Evolutionary conservation across 2,888 invertebrate species (phyloP).

Genomic region (Limenitis camilla): DNA sequence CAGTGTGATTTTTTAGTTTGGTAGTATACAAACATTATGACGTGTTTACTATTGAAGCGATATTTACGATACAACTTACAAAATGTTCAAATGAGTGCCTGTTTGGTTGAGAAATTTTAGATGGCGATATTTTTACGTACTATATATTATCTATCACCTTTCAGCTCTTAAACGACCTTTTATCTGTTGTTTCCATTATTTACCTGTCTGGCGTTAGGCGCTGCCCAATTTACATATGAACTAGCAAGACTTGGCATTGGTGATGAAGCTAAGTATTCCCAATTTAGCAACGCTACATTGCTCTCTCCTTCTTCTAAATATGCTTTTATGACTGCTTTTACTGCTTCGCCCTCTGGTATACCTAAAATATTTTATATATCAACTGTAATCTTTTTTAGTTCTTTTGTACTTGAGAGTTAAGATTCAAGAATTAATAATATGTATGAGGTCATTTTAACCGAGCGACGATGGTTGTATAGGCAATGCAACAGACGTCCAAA

Average conservation of each 20-base stretch:
- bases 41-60: too few species aligned
- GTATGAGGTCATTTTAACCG: neutral
- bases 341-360: slow-evolving; percentile 49
- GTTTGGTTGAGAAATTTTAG: too few species aligned
- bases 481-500: too few species aligned
- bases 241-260: slow-evolving; percentile 34
- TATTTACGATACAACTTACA: too few species aligned
- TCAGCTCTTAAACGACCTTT: neutral
- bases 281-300: slow-evolving; percentile 59
- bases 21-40: too few species aligned
- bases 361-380: slow-evolving; percentile 37
- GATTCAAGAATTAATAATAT: neutral
- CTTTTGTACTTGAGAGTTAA: too few species aligned
- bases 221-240: slow-evolving; percentile 55
- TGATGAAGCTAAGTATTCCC: slow-evolving; percentile 52
- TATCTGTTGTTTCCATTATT: slow-evolving; percentile 7
- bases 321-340: slow-evolving; percentile 41
- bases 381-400: neutral
- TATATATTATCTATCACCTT: too few species aligned
- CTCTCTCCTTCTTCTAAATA: slow-evolving; percentile 41
- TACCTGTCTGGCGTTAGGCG: slow-evolving; percentile 58
- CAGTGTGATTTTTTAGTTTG: too few species aligned
- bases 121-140: too few species aligned
- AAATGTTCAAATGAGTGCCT: too few species aligned
- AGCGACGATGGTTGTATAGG: too few species aligned